Base-by-base conservation (phyloP, 2,113 vertebrate species). In the Monopterus albus region DNA sequence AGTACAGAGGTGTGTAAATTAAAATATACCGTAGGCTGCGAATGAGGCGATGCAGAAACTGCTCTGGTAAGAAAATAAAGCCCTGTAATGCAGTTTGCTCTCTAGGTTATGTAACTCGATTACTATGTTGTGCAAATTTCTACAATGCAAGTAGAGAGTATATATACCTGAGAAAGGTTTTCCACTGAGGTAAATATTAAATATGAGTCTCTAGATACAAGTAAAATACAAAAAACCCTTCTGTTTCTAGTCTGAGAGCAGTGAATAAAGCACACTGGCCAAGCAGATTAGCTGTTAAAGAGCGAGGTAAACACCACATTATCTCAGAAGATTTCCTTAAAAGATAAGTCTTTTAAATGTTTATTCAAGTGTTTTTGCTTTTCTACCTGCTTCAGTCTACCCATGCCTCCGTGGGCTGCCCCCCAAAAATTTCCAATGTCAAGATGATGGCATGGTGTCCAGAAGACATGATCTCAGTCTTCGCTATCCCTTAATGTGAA, bases 401-500 rank as follows among this genome's bases (percentile, higher is more conserved):
- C 74, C 56, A 15, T 81, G 45, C 74, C 79, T 81, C 35, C 43
- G 49, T 62, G 76, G 57, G 59, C 58, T 25, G 11, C 65, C 74
- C 65, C 74, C 74, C 61, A 36, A 75, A 86, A 89, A 63, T 78
- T 60, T 82, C 83, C 26, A 1, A 72, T 86, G 83, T 87, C 77
- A 87, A 80, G 60, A 82, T 85, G 82, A 89, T 91, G 81, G 84
- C 81, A 88, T 18, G 43, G 59, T 87, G 80, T 91, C 88, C 89
- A 87, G 76, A 67, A 79, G 78, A 75, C 79, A 83, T 63, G 74
- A 81, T 83, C 65, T 70, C 67, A 72, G 65, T 88, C 83, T 80
- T 93, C 87, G 87, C 45, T 91, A 93, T 79, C 78, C 61, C 88
- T 93, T 90, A 85, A 42, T 2, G 57, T 89, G 80, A 92, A 84